Conservation (phyloP, 2,888 invertebrate species). For the Leptopterna dolabrata region DNA sequence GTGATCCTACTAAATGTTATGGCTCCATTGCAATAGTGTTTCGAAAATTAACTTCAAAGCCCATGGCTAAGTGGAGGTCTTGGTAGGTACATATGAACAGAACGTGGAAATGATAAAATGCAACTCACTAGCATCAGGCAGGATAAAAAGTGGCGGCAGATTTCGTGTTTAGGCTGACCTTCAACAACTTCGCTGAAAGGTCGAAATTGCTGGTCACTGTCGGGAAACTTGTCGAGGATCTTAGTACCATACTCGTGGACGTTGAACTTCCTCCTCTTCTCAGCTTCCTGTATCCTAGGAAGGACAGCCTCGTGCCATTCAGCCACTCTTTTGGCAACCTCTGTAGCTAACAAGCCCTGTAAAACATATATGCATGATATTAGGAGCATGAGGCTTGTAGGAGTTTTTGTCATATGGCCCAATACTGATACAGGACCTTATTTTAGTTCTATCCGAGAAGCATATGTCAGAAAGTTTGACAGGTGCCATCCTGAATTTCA, state of each 20-base stretch:
- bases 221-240: slow-evolving; percentile 68
- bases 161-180: slow-evolving; percentile 71
- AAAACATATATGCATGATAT: not conserved
- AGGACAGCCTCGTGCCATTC: slow-evolving; percentile 74
- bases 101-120: too few relatives aligned
- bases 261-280: slow-evolving; percentile 71
- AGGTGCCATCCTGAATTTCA: too few relatives aligned
- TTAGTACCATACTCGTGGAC: slow-evolving; percentile 73
- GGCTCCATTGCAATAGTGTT: too few relatives aligned
- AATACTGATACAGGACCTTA: too few relatives aligned
- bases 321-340: slow-evolving; percentile 69
- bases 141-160: slow-evolving; percentile 76
- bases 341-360: slow-evolving; percentile 66
- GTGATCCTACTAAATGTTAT: too few relatives aligned
- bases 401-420: too few relatives aligned
- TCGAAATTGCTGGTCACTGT: slow-evolving; percentile 64
- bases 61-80: too few relatives aligned
- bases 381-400: not conserved
- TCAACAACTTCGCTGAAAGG: slow-evolving; percentile 69
- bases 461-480: too few relatives aligned
- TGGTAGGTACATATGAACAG: too few relatives aligned
- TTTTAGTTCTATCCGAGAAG: too few relatives aligned
- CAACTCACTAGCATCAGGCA: slow-evolving; percentile 70
- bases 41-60: too few relatives aligned
- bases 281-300: slow-evolving; percentile 70